Conservation (phyloP, 2,888 invertebrate species). For the Sphaeridia pumilis region DNA sequence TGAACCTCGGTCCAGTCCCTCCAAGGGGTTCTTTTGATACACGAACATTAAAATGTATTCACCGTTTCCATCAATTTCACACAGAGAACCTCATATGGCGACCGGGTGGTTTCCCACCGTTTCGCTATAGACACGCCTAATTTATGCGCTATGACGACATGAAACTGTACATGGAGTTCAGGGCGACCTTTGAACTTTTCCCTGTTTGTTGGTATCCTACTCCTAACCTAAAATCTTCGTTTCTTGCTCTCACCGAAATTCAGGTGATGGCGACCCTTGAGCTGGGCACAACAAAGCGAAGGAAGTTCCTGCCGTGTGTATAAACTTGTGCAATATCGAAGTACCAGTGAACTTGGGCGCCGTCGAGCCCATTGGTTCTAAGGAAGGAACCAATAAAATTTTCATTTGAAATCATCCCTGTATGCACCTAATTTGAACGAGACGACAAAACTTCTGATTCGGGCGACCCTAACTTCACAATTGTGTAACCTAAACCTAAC, state of each 20-base stretch:
- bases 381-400: neutral
- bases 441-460: neutral
- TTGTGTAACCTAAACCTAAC: too few relatives aligned
- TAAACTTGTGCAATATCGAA: conserved; percentile 24
- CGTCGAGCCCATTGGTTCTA: conserved; percentile 42
- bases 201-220: too few relatives aligned
- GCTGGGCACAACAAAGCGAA: conserved; percentile 58
- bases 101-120: too few relatives aligned
- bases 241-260: conserved; percentile 52
- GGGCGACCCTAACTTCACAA: neutral
- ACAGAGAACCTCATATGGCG: too few relatives aligned
- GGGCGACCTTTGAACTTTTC: too few relatives aligned
- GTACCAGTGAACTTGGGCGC: conserved; percentile 41
- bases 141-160: too few relatives aligned
- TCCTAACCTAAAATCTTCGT: too few relatives aligned
- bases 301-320: conserved; percentile 28
- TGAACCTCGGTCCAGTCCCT: conserved; percentile 36
- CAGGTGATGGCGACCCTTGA: conserved; percentile 58
- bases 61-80: neutral
- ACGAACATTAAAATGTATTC: neutral
- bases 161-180: too few relatives aligned
- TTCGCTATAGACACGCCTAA: too few relatives aligned
- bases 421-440: neutral
- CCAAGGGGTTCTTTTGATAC: conserved; percentile 19
- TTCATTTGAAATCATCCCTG: too few relatives aligned